Evolutionary conservation across 2,888 invertebrate genomes (phyloP), one percentile per base, ranked within the genome.

Genomic region (Amiota minor): DNA sequence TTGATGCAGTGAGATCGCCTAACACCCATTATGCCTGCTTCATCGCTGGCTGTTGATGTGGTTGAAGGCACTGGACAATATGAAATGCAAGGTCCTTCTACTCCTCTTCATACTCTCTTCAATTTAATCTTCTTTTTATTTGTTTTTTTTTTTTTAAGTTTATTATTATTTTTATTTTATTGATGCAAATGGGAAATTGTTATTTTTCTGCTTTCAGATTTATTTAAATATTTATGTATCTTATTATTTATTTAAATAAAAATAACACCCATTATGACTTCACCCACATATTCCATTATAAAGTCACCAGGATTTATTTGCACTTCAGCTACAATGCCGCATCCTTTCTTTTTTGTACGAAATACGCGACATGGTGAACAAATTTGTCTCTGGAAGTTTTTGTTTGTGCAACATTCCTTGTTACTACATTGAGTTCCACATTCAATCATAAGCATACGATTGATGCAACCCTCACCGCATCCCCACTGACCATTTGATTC

Each of bases 221-320:
- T 35, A 35, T 35, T 35, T 35, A 35, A 35, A 35, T 35, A 35
- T 35, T 35, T 35, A 35, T 35, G 6, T n/a, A n/a, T n/a, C n/a
- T 35, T 35, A 35, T 35, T 35, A 35, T 35, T 35, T 35, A 35
- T 35, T 35, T 35, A 35, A 35, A 35, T 35, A 35, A 35, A 35
- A 35, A 35, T n/a, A n/a, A n/a, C n/a, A n/a, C n/a, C n/a, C n/a
- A n/a, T n/a, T n/a, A n/a, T 91, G 0, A 99, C 98, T 91, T 99
- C 99, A 0, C 99, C 99, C 0, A 99, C 96, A 89, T 99, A 99
- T 89, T 99, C 99, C 93, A 99, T 95, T 65, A 99, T 94, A 90
- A 99, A 99, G 84, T 95, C 94, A 10, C 97, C 98, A 0, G 88
- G 77, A 0, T 84, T 78, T 53, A 89, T 89, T 62, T 83, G 82